phyloP scores from a whole-genome alignment of 2,797 vertebrate genomes.

The Eulemur rubriventer region DNA sequence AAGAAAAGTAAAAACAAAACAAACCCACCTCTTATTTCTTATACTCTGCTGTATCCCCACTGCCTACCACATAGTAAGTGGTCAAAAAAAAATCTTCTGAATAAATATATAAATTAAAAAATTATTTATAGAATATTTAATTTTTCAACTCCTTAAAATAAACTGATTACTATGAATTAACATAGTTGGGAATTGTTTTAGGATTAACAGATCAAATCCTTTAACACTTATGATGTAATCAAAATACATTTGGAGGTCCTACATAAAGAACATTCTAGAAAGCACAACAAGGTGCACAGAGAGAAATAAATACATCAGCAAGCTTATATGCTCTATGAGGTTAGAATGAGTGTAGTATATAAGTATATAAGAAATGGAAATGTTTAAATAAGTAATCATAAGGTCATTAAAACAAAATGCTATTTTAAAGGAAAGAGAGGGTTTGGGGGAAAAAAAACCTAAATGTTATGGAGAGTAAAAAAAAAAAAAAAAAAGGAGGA shows the following conservation, averaged over 20 bases:
- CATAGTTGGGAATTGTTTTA: neutral
- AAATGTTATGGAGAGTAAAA: neutral
- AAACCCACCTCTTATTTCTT: neutral
- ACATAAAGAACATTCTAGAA: neutral
- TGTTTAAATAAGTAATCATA: neutral
- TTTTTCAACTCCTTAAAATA: neutral
- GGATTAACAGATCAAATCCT: neutral
- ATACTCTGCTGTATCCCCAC: neutral
- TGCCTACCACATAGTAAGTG: neutral
- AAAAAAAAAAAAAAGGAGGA: neutral
- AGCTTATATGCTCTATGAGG: neutral
- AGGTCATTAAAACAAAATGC: neutral
- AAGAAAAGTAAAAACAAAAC: neutral
- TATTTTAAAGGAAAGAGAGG: neutral
- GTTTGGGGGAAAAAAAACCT: neutral
- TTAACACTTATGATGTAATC: constrained; percentile 9
- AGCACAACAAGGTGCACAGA: neutral
- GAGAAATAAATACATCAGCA: neutral
- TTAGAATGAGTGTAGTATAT: neutral
- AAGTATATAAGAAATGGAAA: neutral
- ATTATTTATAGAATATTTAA: neutral
- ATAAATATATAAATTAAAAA: constrained; percentile 14
- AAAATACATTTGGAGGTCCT: neutral
- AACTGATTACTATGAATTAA: neutral
- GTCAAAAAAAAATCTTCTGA: neutral